Percentiles rank a stretch among this genome's conserved stretches.
Conservation (phyloP, 2,888 invertebrate genomes). For the Plebejus argus region DNA sequence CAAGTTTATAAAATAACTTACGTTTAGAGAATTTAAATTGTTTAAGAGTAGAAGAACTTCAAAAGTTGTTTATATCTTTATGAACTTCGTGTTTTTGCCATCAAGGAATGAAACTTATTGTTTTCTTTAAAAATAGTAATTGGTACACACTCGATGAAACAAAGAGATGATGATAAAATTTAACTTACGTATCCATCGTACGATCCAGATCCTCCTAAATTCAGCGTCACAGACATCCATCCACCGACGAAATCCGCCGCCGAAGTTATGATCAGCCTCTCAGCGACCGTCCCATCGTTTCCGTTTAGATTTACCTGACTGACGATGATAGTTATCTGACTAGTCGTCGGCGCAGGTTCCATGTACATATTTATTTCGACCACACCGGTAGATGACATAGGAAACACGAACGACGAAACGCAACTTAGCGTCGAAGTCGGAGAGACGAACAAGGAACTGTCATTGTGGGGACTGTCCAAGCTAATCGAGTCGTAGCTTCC, state of each 20-base stretch:
- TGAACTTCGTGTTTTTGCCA: no score
- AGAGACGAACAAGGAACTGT: conserved; percentile 49
- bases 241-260: conserved; percentile 41
- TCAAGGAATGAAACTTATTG: no score
- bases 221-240: conserved; percentile 43
- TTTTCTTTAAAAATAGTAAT: no score
- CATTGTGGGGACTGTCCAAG: conserved; percentile 44
- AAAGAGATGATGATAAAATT: not conserved
- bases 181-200: conserved; percentile 45
- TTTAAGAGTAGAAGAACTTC: no score
- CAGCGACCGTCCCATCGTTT: conserved; percentile 43
- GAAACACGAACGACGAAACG: conserved; percentile 46
- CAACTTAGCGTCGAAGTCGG: conserved; percentile 45
- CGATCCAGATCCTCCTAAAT: conserved; percentile 38
- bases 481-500: conserved; percentile 44
- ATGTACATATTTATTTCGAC: conserved; percentile 55
- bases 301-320: conserved; percentile 44
- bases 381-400: conserved; percentile 49
- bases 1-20: no score
- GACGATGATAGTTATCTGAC: conserved; percentile 51
- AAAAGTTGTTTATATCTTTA: no score
- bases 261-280: conserved; percentile 36
- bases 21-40: no score
- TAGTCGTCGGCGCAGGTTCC: conserved; percentile 42
- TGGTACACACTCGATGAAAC: no score